phyloP scores from a whole-genome alignment of 2,888 invertebrate species.

The Polydesmus complanatus region DNA sequence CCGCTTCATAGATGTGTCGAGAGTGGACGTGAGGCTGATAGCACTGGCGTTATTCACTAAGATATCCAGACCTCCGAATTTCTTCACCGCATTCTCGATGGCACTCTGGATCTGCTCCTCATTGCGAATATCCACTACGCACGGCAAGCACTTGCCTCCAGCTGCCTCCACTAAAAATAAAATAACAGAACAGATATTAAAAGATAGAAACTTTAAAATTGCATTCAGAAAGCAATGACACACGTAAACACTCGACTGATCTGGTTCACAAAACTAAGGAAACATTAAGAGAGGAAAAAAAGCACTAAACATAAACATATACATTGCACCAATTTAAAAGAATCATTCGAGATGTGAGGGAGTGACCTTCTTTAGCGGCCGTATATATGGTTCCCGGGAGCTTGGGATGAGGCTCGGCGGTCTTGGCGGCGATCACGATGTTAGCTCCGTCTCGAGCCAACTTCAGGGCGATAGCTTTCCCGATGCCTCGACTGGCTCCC shows the following conservation, averaged over 20 bases:
- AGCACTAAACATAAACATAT: too few relatives aligned
- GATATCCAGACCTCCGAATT: conserved; percentile 93
- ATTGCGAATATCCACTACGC: conserved; percentile 73
- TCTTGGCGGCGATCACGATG: conserved; percentile 80
- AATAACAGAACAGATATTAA: conserved; percentile 14
- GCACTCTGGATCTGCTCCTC: conserved; percentile 59
- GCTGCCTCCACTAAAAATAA: conserved; percentile 57
- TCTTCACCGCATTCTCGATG: conserved; percentile 56
- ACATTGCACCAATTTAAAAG: too few relatives aligned
- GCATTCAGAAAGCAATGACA: too few relatives aligned
- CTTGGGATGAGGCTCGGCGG: conserved; percentile 76
- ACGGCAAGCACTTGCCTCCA: conserved; percentile 74
- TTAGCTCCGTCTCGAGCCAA: conserved; percentile 75
- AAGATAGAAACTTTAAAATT: too few relatives aligned
- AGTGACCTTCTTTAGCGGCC: conserved; percentile 55
- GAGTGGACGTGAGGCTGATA: conserved; percentile 68
- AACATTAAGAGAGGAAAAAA: too few relatives aligned
- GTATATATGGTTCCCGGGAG: conserved; percentile 82
- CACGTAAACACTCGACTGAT: too few relatives aligned
- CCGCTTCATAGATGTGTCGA: conserved; percentile 80
- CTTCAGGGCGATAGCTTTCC: conserved; percentile 85
- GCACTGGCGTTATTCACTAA: conserved; percentile 93
- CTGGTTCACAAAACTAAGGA: too few relatives aligned
- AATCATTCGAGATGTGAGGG: background rate
- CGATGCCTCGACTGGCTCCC: conserved; percentile 92